A percentile compares a stretch with the other conserved stretches of the same genome.
Conservation (phyloP, 2,888 invertebrate genomes). For the Mimachlamys varia region DNA sequence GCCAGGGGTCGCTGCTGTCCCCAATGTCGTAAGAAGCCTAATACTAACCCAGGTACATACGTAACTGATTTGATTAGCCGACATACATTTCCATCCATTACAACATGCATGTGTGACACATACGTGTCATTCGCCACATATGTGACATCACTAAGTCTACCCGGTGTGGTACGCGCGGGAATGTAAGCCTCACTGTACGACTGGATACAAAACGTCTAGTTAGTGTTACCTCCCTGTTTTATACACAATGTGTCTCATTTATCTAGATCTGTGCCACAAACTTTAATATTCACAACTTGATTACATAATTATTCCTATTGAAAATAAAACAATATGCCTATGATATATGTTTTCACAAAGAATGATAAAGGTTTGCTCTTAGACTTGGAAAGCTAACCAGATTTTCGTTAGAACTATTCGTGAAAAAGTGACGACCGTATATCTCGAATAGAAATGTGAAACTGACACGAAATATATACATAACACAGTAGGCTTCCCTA, state of each 20-base stretch:
- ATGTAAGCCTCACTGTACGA: background rate
- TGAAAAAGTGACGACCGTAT: background rate
- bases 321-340: background rate
- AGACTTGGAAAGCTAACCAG: background rate
- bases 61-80: background rate
- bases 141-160: background rate
- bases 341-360: background rate
- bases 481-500: background rate
- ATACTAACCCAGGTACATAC: background rate
- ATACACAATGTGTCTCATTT: background rate
- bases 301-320: background rate
- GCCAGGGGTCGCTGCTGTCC: background rate
- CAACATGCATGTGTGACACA: slow-evolving; percentile 14
- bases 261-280: background rate
- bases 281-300: background rate
- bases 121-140: slow-evolving; percentile 3
- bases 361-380: background rate
- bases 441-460: background rate
- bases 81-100: background rate
- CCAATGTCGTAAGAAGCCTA: background rate
- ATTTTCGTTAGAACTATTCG: background rate
- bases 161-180: background rate
- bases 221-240: background rate
- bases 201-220: background rate
- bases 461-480: background rate